Percentiles rank a stretch among this genome's conserved stretches.
These are phyloP conservation scores for Leucoraja erinaceus DNA, from an alignment of 2,113 vertebrate genomes.

Conservation along the genomic window DNA sequence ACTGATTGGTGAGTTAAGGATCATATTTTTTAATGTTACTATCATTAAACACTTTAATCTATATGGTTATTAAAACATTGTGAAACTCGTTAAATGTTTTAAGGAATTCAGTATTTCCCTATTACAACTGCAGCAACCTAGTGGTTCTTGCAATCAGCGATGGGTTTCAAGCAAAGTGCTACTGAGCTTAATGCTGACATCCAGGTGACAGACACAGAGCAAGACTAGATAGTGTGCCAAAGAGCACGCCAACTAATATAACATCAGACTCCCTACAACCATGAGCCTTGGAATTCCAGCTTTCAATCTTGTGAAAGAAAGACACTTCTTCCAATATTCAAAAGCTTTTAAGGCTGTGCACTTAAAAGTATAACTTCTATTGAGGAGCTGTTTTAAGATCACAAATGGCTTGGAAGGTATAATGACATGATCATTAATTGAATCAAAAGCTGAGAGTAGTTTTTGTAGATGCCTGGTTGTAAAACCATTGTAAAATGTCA, in stretches of 20 bases:
- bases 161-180: neutral
- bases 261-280: neutral
- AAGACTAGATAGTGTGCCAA: neutral
- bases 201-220: neutral
- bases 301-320: neutral
- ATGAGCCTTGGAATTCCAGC: neutral
- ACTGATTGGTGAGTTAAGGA: conserved; percentile 56
- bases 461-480: neutral
- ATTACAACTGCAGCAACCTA: neutral
- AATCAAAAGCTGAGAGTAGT: neutral
- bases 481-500: neutral
- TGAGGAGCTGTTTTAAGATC: neutral
- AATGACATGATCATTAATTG: neutral
- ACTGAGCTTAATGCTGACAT: neutral
- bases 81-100: neutral
- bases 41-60: neutral
- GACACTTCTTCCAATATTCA: neutral
- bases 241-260: neutral
- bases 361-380: neutral
- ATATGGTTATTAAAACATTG: neutral
- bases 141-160: no score
- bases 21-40: neutral
- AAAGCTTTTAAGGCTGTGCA: neutral
- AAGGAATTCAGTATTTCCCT: neutral
- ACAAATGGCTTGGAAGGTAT: neutral